Evolutionary conservation across 2,888 invertebrate genomes (phyloP).

Genomic region (Lycia hirtaria): DNA sequence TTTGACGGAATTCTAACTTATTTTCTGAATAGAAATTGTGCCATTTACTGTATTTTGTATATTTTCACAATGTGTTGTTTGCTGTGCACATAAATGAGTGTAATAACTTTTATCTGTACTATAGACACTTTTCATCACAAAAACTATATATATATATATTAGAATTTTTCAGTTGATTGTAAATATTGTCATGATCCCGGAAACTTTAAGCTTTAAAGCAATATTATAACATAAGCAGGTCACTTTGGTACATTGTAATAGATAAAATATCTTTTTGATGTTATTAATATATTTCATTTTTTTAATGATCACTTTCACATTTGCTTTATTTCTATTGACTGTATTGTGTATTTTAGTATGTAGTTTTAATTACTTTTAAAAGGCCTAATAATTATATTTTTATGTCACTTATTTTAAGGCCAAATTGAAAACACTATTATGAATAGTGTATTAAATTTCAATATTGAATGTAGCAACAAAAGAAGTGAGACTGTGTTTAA

Average conservation of each 20-base stretch:
- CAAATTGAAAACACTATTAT: conserved; percentile 13
- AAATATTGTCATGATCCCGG: conserved; percentile 28
- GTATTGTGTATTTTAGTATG: conserved; percentile 24
- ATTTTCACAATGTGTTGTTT: conserved; percentile 32
- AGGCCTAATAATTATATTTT: conserved; percentile 25
- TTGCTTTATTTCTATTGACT: conserved; percentile 17
- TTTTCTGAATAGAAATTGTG: conserved; percentile 71
- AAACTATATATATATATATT: background rate
- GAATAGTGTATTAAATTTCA: conserved; percentile 9
- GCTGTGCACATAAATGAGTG: conserved; percentile 24
- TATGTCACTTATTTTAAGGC: conserved; percentile 14
- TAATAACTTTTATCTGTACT: conserved; percentile 16
- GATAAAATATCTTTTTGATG: conserved; percentile 2
- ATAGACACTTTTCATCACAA: conserved; percentile 23
- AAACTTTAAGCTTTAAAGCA: conserved; percentile 26
- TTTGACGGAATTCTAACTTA: conserved; percentile 64
- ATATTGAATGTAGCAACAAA: conserved; percentile 7
- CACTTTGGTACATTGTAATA: conserved; percentile 25
- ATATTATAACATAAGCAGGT: conserved; percentile 14
- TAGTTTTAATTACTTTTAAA: conserved; percentile 18
- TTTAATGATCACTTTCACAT: conserved; percentile 14
- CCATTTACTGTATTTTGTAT: conserved; percentile 64
- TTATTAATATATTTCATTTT: conserved; percentile 23
- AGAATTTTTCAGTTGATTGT: conserved; percentile 12
- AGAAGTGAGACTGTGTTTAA: background rate